These are phyloP conservation scores for Melanaphis sacchari DNA, from an alignment of 1,140 invertebrate species.

Conservation along the genomic window DNA sequence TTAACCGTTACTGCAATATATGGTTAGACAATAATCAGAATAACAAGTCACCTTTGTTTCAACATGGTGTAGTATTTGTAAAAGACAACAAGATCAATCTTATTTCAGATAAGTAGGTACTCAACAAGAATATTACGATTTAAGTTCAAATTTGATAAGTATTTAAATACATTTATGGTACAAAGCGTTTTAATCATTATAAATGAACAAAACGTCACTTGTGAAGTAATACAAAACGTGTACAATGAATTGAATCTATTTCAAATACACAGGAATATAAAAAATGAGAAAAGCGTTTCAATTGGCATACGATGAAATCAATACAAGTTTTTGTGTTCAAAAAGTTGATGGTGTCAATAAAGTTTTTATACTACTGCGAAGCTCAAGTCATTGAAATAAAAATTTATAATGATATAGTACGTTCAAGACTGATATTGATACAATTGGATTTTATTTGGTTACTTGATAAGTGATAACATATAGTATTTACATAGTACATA, in stretches of 20 bases:
- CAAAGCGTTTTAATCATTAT: not conserved
- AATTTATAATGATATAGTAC: not conserved
- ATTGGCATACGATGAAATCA: not conserved
- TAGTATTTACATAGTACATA: too few species aligned
- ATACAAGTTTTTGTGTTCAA: not conserved
- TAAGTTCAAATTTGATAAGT: not conserved
- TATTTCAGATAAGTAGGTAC: not conserved
- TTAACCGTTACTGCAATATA: not conserved
- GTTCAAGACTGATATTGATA: not conserved
- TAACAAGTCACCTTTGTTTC: not conserved
- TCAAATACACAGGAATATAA: not conserved
- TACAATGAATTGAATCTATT: not conserved
- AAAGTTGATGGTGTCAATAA: not conserved
- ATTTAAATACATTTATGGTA: not conserved
- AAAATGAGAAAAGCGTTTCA: not conserved
- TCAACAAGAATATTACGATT: not conserved
- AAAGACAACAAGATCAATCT: not conserved
- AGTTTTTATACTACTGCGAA: too few species aligned
- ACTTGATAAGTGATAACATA: too few species aligned
- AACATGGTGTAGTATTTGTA: not conserved
- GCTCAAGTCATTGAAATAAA: too few species aligned
- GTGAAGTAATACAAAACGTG: not conserved
- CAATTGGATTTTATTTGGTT: not conserved
- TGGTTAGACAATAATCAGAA: not conserved
- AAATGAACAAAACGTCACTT: not conserved